These are phyloP conservation scores for Dendrocincla tyrannina DNA, from an alignment of 2,797 vertebrate genomes.

Conservation along the genomic window DNA sequence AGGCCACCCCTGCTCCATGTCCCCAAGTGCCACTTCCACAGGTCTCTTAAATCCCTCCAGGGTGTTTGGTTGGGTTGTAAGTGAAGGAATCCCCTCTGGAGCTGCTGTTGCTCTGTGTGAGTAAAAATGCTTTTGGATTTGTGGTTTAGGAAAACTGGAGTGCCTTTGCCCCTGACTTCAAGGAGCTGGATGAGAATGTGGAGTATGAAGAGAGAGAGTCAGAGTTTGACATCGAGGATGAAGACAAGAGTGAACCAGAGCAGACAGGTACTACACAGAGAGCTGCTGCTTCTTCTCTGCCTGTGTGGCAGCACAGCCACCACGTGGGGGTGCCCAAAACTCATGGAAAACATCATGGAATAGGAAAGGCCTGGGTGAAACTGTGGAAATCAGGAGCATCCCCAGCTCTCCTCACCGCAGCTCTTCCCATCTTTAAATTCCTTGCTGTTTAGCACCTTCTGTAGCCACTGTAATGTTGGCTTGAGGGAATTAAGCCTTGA, in stretches of 20 bases:
- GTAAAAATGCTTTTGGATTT: neutral
- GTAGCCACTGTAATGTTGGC: neutral
- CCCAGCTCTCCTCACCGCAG: neutral
- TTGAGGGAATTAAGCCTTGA: neutral
- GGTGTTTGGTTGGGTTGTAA: neutral
- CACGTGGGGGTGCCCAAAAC: neutral
- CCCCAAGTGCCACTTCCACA: neutral
- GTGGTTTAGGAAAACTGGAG: conserved; percentile 95
- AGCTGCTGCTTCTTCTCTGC: neutral
- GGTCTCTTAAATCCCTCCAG: neutral
- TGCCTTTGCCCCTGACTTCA: conserved; percentile 96
- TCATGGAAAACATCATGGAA: rapidly evolving
- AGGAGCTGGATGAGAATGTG: conserved; percentile 97
- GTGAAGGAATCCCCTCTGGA: neutral
- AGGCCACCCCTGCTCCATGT: neutral
- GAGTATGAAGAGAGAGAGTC: conserved; percentile 97
- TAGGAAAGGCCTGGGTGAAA: neutral
- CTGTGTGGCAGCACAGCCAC: neutral
- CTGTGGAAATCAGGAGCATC: rapidly evolving
- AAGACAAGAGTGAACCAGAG: conserved; percentile 97
- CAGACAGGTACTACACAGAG: conserved; percentile 84
- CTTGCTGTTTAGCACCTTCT: neutral
- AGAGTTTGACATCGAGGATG: conserved; percentile 97
- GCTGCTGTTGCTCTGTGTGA: neutral
- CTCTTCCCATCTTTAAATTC: rapidly evolving